These are phyloP conservation scores for Apogon talboti DNA, from an alignment of 2,797 vertebrate genomes.

Conservation along the genomic window DNA sequence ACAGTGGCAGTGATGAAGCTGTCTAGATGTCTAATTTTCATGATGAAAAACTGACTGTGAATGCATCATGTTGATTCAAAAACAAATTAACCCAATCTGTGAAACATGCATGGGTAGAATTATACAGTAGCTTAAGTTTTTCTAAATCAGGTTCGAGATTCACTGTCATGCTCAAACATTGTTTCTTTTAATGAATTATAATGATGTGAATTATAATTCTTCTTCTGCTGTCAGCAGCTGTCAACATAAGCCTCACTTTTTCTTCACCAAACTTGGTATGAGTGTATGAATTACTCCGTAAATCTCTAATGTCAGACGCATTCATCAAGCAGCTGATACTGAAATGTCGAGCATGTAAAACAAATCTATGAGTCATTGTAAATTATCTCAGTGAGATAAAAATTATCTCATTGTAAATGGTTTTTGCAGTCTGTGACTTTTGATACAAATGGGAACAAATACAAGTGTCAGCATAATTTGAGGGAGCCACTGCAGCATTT, in stretches of 20 bases:
- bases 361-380: constrained; percentile 15
- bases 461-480: constrained; percentile 9
- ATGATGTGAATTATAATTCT: constrained; percentile 28
- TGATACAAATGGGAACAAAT: constrained; percentile 26
- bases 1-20: constrained; percentile 60
- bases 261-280: constrained; percentile 25
- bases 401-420: constrained; percentile 18
- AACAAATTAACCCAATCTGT: constrained; percentile 33
- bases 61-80: constrained; percentile 54
- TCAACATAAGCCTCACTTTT: constrained; percentile 41
- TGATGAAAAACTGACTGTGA: constrained; percentile 63
- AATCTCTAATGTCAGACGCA: constrained; percentile 41
- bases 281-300: constrained; percentile 28
- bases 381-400: too few species aligned
- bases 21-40: constrained; percentile 51
- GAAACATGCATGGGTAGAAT: constrained; percentile 3
- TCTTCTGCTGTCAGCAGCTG: constrained; percentile 50
- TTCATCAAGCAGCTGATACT: constrained; percentile 16
- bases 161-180: background rate
- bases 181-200: constrained; percentile 2
- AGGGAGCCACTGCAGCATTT: constrained; percentile 5
- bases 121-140: background rate
- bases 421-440: constrained; percentile 10
- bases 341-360: constrained; percentile 13
- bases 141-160: background rate